phyloP scores from a whole-genome alignment of 2,113 vertebrate genomes.

The Galbula dea region DNA sequence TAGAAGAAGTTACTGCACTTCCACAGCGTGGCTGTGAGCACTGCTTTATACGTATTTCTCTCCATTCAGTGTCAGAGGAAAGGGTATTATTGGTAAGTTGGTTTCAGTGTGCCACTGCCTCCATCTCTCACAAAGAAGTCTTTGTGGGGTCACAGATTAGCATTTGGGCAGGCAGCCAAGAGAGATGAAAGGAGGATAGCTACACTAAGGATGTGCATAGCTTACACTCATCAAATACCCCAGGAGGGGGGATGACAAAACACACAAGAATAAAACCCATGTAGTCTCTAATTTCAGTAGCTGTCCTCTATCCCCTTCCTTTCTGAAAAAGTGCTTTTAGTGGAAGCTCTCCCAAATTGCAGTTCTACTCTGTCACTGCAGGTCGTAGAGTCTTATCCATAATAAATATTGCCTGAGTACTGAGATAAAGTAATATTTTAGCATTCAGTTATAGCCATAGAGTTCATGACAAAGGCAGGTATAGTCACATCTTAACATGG shows the following conservation, averaged over 20 bases:
- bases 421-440: neutral
- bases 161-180: constrained; percentile 40
- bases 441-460: neutral
- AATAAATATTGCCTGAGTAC: neutral
- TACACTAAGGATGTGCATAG: constrained; percentile 48
- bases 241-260: neutral
- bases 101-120: constrained; percentile 28
- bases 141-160: constrained; percentile 58
- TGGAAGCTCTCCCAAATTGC: neutral
- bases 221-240: constrained; percentile 13
- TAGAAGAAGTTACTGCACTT: neutral
- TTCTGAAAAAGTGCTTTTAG: neutral
- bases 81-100: constrained; percentile 47
- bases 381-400: neutral
- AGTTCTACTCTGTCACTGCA: neutral
- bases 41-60: constrained; percentile 36
- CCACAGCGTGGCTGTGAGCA: neutral
- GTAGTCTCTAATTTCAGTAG: neutral
- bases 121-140: constrained; percentile 33
- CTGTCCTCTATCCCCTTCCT: neutral
- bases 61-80: constrained; percentile 21
- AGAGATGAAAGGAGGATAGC: constrained; percentile 51
- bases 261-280: neutral
- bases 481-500: neutral
- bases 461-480: neutral